Conservation (phyloP, 2,888 invertebrate species). For the Acholoe squamosa region DNA sequence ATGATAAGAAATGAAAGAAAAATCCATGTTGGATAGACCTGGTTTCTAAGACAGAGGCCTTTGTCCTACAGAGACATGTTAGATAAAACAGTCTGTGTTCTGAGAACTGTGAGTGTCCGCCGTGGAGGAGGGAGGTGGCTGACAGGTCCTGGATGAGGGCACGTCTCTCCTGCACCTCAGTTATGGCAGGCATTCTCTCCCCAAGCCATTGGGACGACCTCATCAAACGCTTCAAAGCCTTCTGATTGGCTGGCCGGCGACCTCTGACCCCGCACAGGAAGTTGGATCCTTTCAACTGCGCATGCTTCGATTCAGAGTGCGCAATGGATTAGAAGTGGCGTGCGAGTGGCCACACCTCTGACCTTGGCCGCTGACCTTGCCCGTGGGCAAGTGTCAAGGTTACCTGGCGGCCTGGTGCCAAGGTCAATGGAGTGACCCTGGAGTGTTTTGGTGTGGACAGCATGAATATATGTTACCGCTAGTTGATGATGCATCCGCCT, state of each 20-base stretch:
- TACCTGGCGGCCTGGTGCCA: not conserved
- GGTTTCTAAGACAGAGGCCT: conserved; percentile 22
- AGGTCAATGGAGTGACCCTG: conserved; percentile 46
- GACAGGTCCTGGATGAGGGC: not conserved
- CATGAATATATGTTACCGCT: conserved; percentile 53
- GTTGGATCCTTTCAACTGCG: conserved; percentile 61
- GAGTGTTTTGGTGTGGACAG: conserved; percentile 9
- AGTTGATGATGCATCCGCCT: not conserved
- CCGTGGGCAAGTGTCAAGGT: conserved; percentile 57
- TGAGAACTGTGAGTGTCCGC: conserved; percentile 1
- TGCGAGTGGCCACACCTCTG: conserved; percentile 18
- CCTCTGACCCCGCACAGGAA: conserved; percentile 46
- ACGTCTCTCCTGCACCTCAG: not conserved
- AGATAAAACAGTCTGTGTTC: conserved; percentile 24
- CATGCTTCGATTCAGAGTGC: conserved; percentile 18
- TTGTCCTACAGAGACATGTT: not conserved
- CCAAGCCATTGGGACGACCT: conserved; percentile 19
- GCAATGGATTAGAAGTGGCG: conserved; percentile 47
- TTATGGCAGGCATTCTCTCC: conserved; percentile 34
- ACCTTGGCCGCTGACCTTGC: conserved; percentile 36
- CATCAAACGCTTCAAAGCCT: conserved; percentile 56
- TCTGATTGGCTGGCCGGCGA: conserved; percentile 50
- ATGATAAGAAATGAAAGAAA: not conserved
- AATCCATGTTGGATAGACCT: not conserved
- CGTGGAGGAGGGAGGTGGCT: not conserved